These are phyloP conservation scores for Formica aserva DNA, from an alignment of 2,888 invertebrate species.

Conservation along the genomic window DNA sequence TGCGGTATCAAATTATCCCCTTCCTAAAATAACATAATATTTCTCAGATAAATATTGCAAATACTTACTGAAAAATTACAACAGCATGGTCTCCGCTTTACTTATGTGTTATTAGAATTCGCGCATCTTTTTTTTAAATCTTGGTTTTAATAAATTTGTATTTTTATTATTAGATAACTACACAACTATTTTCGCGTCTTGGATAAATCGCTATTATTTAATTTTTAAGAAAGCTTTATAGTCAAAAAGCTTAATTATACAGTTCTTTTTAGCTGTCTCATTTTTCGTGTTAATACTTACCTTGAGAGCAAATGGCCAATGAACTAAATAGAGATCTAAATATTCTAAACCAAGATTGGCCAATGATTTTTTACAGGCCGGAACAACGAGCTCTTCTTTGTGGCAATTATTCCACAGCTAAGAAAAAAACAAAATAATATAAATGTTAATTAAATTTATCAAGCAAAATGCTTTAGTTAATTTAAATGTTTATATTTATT, in stretches of 20 bases:
- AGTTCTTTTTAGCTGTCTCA: background rate
- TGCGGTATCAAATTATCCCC: constrained; percentile 89
- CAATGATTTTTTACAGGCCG: constrained; percentile 86
- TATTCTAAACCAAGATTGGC: constrained; percentile 87
- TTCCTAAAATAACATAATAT: constrained; percentile 86
- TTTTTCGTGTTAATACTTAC: constrained; percentile 77
- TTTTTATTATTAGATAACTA: background rate
- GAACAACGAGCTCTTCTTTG: constrained; percentile 87
- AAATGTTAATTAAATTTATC: constrained; percentile 11
- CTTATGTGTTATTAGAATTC: background rate
- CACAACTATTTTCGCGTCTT: background rate
- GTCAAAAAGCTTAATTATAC: background rate
- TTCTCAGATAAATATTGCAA: background rate
- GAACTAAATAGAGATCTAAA: constrained; percentile 88
- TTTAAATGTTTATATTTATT: background rate
- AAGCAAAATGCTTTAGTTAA: background rate
- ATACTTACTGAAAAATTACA: background rate
- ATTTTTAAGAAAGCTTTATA: background rate
- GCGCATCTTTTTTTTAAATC: background rate
- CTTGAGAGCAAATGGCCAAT: constrained; percentile 88
- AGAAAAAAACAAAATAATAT: constrained; percentile 25
- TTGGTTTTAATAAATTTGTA: background rate
- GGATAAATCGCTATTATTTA: background rate
- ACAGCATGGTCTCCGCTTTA: background rate
- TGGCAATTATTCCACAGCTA: constrained; percentile 90